Percentiles rank a stretch among this genome's conserved stretches.
Conservation (phyloP, 1,140 invertebrate genomes). For the Potamilus streckersoni region DNA sequence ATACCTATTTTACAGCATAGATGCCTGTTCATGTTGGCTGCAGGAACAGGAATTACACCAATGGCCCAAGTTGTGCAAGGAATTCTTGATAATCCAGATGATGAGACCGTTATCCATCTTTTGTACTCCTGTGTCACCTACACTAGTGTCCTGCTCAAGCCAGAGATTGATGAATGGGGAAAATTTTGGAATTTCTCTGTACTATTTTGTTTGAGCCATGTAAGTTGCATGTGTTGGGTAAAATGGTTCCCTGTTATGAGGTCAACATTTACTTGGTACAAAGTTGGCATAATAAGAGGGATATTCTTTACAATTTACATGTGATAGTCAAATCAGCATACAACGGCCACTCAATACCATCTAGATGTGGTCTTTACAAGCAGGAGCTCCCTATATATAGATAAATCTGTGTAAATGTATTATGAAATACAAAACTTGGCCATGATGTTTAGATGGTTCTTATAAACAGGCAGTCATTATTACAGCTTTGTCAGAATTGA, state of each 20-base stretch:
- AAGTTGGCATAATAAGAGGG: neutral
- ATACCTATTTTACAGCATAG: slow-evolving; percentile 35
- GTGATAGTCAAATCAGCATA: neutral
- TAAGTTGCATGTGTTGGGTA: slow-evolving; percentile 7
- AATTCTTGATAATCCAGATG: slow-evolving; percentile 75
- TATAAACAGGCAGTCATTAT: no score
- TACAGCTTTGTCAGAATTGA: no score
- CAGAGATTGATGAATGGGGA: slow-evolving; percentile 71
- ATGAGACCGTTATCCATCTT: slow-evolving; percentile 73
- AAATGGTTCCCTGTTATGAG: neutral
- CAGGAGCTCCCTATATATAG: no score
- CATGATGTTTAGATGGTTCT: no score
- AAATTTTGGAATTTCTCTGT: slow-evolving; percentile 78
- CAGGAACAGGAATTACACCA: slow-evolving; percentile 79
- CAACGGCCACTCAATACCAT: neutral
- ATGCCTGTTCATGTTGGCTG: slow-evolving; percentile 74
- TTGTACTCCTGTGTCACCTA: slow-evolving; percentile 72
- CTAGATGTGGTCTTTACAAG: neutral
- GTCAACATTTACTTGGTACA: neutral
- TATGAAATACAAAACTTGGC: no score
- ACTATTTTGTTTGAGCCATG: slow-evolving; percentile 72
- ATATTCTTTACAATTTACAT: neutral
- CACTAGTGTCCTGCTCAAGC: slow-evolving; percentile 72
- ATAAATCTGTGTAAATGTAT: no score
- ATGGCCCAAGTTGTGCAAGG: slow-evolving; percentile 74